Conservation (phyloP, 2,113 vertebrate species). For the Aegotheles bennettii region DNA sequence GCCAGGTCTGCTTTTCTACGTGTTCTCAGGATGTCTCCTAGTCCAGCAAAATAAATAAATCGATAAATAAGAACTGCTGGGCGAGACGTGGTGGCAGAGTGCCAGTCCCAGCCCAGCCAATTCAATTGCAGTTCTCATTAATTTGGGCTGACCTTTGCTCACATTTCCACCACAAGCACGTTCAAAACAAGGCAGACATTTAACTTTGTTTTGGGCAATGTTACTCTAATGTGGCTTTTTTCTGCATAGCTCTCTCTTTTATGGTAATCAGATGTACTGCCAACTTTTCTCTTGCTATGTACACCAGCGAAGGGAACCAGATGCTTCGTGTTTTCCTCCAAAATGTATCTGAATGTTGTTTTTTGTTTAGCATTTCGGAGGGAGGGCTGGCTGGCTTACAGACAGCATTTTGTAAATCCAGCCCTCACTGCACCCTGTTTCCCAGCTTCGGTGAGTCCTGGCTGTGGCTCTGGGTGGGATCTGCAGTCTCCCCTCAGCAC, state of each 20-base stretch:
- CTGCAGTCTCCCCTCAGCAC: background rate
- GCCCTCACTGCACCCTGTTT: conserved; percentile 43
- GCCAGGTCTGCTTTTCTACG: background rate
- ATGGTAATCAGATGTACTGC: conserved; percentile 80
- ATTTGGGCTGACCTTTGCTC: conserved; percentile 63
- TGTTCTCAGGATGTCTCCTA: conserved; percentile 30
- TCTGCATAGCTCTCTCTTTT: conserved; percentile 73
- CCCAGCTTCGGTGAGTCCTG: conserved; percentile 56
- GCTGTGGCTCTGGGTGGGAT: conserved; percentile 56
- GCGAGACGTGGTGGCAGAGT: conserved; percentile 10
- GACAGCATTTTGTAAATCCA: conserved; percentile 55
- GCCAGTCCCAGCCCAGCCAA: conserved; percentile 22
- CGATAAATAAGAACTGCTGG: background rate
- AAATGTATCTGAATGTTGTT: conserved; percentile 69
- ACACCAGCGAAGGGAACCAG: conserved; percentile 78
- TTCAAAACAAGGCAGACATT: conserved; percentile 70
- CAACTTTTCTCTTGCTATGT: conserved; percentile 75
- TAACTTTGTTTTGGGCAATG: conserved; percentile 72
- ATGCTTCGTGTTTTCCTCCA: conserved; percentile 73
- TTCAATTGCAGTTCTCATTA: conserved; percentile 63
- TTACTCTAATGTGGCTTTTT: conserved; percentile 74
- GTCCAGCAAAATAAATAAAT: conserved; percentile 17
- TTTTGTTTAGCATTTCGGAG: conserved; percentile 74
- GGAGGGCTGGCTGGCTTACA: conserved; percentile 67
- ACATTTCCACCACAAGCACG: conserved; percentile 46